These are phyloP conservation scores for Drosophila birchii DNA, from an alignment of 2,888 invertebrate species.

Conservation along the genomic window DNA sequence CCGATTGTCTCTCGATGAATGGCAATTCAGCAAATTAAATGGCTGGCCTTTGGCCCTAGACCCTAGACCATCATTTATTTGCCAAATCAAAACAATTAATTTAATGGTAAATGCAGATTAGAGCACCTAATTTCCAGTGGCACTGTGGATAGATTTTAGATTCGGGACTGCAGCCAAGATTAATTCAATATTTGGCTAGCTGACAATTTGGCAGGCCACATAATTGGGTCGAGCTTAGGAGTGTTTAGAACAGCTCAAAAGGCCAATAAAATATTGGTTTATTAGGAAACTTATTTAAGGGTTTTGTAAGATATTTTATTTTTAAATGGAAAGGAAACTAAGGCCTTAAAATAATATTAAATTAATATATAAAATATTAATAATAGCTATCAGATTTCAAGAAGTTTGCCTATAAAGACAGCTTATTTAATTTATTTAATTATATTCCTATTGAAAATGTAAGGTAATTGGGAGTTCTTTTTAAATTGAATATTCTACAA, in stretches of 20 bases:
- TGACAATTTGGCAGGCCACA: conserved; percentile 24
- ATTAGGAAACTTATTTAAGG: background rate
- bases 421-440: background rate
- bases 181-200: conserved; percentile 15
- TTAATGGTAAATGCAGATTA: conserved; percentile 18
- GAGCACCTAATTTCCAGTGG: conserved; percentile 7
- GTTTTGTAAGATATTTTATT: background rate
- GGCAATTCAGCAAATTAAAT: conserved; percentile 28
- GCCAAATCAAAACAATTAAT: conserved; percentile 23
- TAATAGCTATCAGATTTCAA: background rate
- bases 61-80: conserved; percentile 22
- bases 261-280: background rate
- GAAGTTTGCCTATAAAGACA: background rate
- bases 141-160: conserved; percentile 1
- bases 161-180: background rate
- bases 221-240: background rate
- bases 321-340: background rate
- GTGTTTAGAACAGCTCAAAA: too few relatives aligned
- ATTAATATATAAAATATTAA: background rate
- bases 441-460: background rate
- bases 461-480: background rate
- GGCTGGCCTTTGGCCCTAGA: conserved; percentile 4
- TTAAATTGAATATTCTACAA: background rate
- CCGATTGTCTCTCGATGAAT: conserved; percentile 8
- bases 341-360: background rate